These are phyloP conservation scores for Calameuta idolon DNA, from an alignment of 2,888 invertebrate genomes.

Conservation along the genomic window DNA sequence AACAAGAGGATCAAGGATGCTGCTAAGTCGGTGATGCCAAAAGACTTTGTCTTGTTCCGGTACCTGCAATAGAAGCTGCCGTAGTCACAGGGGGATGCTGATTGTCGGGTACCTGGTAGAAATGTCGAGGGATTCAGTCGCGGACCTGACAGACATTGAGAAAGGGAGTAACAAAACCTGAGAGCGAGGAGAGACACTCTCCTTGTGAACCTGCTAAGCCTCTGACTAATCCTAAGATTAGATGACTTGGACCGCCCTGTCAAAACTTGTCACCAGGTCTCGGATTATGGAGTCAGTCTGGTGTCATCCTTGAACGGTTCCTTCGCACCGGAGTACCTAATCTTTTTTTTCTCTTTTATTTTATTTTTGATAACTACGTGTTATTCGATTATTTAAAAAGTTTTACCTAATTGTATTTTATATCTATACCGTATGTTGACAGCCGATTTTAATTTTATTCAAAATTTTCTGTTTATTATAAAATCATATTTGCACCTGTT, in stretches of 20 bases:
- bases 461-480: neutral
- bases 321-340: neutral
- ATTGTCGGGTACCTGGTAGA: slow-evolving; percentile 15
- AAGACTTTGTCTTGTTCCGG: slow-evolving; percentile 15
- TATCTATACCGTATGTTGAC: neutral
- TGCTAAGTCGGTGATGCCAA: slow-evolving; percentile 23
- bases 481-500: neutral
- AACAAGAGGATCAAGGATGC: slow-evolving; percentile 42
- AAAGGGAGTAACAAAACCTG: slow-evolving; percentile 12
- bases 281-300: slow-evolving; percentile 22
- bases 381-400: too few species aligned
- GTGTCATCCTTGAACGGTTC: slow-evolving; percentile 5
- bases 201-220: slow-evolving; percentile 51
- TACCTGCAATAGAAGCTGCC: neutral
- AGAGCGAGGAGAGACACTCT: slow-evolving; percentile 31
- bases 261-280: slow-evolving; percentile 62
- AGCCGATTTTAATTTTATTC: neutral
- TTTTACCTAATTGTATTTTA: neutral
- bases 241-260: slow-evolving; percentile 53
- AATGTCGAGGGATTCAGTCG: slow-evolving; percentile 24
- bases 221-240: slow-evolving; percentile 57
- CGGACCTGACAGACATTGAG: slow-evolving; percentile 7
- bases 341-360: neutral
- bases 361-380: neutral
- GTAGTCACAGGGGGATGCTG: slow-evolving; percentile 1